A percentile compares a stretch with the other conserved stretches of the same genome.
Evolutionary conservation across 2,888 invertebrate species (phyloP).

Genomic region (Trichopoda pennipes): DNA sequence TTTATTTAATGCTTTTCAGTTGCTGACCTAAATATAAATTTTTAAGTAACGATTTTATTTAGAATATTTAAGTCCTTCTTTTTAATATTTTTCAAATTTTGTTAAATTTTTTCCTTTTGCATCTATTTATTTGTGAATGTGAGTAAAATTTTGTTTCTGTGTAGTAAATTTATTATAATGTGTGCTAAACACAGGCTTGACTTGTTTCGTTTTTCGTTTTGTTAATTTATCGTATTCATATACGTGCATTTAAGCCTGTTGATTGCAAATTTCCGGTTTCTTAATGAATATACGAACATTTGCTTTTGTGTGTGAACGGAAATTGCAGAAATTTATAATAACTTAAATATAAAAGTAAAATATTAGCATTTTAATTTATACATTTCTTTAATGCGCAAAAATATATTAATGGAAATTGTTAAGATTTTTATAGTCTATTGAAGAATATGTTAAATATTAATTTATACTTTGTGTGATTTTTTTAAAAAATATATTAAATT

Average conservation of each 20-base stretch:
- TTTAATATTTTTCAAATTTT: too few relatives aligned
- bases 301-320: constrained; percentile 41
- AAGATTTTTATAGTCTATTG: constrained; percentile 13
- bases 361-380: not conserved
- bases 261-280: constrained; percentile 64
- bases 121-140: too few relatives aligned
- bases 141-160: not conserved
- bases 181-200: not conserved
- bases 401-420: constrained; percentile 25
- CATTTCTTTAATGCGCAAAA: constrained; percentile 12
- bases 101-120: too few relatives aligned
- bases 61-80: too few relatives aligned
- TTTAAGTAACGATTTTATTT: too few relatives aligned
- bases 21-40: too few relatives aligned
- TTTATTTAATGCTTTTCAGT: too few relatives aligned
- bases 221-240: not conserved
- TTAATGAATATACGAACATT: constrained; percentile 60
- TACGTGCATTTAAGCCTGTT: constrained; percentile 35
- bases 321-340: constrained; percentile 37
- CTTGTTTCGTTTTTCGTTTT: not conserved
- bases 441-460: not conserved
- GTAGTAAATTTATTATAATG: constrained; percentile 21
- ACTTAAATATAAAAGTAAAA: constrained; percentile 33
- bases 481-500: too few relatives aligned
- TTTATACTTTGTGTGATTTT: not conserved